Evolutionary conservation across 1,140 invertebrate species (phyloP).

Genomic region (Diachasmimorpha longicaudata): DNA sequence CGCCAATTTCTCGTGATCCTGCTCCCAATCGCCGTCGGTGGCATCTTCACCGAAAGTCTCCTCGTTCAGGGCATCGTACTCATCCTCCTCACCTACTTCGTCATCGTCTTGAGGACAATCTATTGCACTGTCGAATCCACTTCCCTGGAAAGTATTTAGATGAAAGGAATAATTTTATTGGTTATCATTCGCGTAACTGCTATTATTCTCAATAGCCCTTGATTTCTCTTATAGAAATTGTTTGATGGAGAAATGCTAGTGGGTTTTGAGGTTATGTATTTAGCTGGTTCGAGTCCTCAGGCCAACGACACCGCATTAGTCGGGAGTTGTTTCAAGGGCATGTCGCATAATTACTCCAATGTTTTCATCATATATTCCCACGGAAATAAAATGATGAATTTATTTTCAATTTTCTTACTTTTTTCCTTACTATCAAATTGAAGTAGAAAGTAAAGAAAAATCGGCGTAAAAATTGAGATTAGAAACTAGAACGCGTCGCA

Average conservation of each 20-base stretch:
- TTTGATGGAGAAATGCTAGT: not conserved
- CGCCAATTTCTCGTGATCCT: conserved; percentile 72
- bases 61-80: conserved; percentile 89
- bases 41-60: conserved; percentile 85
- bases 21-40: conserved; percentile 75
- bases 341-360: not conserved
- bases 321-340: not conserved
- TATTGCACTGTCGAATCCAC: conserved; percentile 46
- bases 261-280: not conserved
- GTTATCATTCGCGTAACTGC: not conserved
- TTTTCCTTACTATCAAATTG: not conserved
- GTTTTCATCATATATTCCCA: not conserved
- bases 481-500: not conserved
- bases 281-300: not conserved
- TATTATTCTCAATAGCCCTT: not conserved
- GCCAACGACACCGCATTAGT: not conserved
- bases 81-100: conserved; percentile 76
- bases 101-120: conserved; percentile 64
- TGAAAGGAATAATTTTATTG: too few relatives aligned
- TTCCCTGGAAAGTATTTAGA: conserved; percentile 19
- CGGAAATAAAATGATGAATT: not conserved
- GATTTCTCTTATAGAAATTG: not conserved
- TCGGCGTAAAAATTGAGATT: not conserved
- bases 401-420: not conserved
- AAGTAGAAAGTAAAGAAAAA: not conserved